Base-by-base conservation (phyloP, 2,888 invertebrate species). In the Rapana venosa region DNA sequence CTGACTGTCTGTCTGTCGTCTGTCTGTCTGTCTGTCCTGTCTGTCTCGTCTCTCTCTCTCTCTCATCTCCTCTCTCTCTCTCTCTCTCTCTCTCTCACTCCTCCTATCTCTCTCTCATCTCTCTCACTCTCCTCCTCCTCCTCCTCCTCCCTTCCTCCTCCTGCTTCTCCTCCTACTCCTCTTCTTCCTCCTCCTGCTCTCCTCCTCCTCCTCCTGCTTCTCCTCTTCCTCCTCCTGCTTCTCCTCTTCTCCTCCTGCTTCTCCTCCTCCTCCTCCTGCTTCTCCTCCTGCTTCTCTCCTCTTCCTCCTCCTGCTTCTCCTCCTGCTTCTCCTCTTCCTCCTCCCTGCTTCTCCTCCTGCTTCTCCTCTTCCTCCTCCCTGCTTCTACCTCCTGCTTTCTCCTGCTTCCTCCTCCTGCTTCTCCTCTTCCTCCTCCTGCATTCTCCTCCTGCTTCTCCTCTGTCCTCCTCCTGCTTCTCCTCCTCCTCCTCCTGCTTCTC, bases 1-100 rank as follows among this genome's bases (percentile, higher is more conserved):
- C 79, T 77, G 61, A 30, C 74, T 84, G 5, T 58, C 77, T 85
- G 20, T 86, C 47, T 32, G 30, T 86, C 58, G 32, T 74, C 84
- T 30, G 36, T 77, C 86, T 86, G 56, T 30, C 77, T n/a, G 77
- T 86, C 35, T 47, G 8, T 77, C 83, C 35, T 26, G 26, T 35
- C 35, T 81, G n/a, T 35, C 36, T 32, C 30, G 30, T 81, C 32
- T 83, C 26, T 83, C 36, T 81, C 36, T 58, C 58, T 83, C 61
- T 61, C 22, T 88, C 35, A 2, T 47, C 47, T 8, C 8, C 47
- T 47, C 47, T 47, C 47, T 47, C 47, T 47, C 47, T 47, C 47
- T 47, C 47, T 47, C 47, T 47, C 47, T 47, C 47, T 47, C 47
- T 47, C 47, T 47, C 47, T 47, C 47, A 5, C 47, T 47, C 47